Conservation (phyloP, 2,797 vertebrate genomes). For the Tarsius wallacei region DNA sequence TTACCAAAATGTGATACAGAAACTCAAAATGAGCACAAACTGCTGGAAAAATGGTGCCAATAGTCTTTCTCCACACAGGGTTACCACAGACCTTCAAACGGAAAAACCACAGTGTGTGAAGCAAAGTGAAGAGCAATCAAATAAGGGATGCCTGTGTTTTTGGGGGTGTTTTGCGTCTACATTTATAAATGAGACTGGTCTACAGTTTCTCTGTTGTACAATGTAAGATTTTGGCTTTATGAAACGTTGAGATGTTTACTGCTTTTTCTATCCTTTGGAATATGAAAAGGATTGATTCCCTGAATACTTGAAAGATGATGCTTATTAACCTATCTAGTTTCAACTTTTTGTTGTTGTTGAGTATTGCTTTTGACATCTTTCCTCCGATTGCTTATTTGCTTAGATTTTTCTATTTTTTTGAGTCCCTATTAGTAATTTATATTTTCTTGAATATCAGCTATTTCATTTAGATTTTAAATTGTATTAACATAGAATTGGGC, state of each 20-base stretch:
- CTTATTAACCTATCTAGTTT: neutral
- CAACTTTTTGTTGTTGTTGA: neutral
- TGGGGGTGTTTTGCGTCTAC: neutral
- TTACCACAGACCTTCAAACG: neutral
- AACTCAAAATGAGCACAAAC: neutral
- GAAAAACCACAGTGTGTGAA: neutral
- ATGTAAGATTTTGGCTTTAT: conserved; percentile 8
- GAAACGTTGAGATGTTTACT: neutral
- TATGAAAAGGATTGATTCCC: neutral
- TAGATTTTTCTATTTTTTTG: neutral
- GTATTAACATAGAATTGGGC: neutral
- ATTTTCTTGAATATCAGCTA: conserved; percentile 12
- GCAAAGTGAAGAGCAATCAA: neutral
- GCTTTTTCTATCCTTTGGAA: conserved; percentile 10
- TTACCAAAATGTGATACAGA: neutral
- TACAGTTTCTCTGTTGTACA: neutral
- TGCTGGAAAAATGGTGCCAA: neutral
- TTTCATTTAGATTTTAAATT: conserved; percentile 53
- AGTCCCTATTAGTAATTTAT: conserved; percentile 21
- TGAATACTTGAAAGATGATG: conserved; percentile 22
- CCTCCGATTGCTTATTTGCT: neutral
- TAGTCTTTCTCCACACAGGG: neutral
- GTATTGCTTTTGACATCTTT: conserved; percentile 26
- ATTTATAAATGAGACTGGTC: neutral
- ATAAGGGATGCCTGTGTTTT: neutral